Percentiles rank a stretch among this genome's conserved stretches.
Conservation (phyloP, 53 echinoderm and acorn worm genomes). For the Temnopleurus reevesii region DNA sequence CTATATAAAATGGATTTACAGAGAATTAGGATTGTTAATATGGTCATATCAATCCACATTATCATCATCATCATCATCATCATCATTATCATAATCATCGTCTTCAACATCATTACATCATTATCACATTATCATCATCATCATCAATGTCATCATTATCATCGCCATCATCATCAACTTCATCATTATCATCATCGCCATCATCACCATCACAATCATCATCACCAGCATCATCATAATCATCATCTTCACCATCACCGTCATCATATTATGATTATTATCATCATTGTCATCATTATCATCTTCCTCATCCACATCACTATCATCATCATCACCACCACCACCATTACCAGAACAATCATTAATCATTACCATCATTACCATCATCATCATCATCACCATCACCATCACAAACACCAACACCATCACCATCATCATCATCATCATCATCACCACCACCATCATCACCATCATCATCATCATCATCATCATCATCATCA, state of each 20-base stretch:
- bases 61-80: not conserved
- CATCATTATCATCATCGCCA: not conserved
- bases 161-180: not conserved
- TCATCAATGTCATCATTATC: not conserved
- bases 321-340: not conserved
- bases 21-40: no score
- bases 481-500: conserved; percentile 40
- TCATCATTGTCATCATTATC: no score
- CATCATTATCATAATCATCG: not conserved
- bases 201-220: not conserved
- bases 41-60: no score
- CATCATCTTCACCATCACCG: not conserved
- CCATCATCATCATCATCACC: conserved; percentile 16
- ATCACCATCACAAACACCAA: conserved; percentile 6
- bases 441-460: not conserved
- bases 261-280: not conserved
- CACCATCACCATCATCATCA: not conserved
- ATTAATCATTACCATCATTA: not conserved
- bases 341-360: not conserved
- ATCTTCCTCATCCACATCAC: no score
- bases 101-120: no score
- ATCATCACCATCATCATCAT: not conserved
- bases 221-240: not conserved
- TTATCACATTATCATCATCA: not conserved
- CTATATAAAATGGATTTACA: no score